Evolutionary conservation across 2,113 vertebrate species (phyloP).

Genomic region (Muntiacus muntjak): DNA sequence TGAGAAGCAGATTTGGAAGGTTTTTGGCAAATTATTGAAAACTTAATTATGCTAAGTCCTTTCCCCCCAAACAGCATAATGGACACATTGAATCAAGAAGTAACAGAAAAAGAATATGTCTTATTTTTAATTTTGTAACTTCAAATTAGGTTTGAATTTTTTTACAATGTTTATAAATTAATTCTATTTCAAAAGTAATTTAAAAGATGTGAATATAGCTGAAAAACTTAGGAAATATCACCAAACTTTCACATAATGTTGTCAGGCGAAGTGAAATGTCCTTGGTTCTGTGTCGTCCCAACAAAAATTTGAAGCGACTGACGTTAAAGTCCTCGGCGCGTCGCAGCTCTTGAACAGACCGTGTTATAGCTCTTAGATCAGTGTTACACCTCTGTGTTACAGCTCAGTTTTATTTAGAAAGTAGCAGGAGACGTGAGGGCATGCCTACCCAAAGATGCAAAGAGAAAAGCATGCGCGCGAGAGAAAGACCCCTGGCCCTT

Average conservation of each 20-base stretch:
- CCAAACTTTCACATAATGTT: neutral
- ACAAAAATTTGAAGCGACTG: accelerated
- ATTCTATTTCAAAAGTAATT: neutral
- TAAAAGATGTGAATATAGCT: neutral
- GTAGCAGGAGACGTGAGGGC: neutral
- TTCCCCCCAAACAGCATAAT: neutral
- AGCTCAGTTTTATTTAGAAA: neutral
- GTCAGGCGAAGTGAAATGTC: neutral
- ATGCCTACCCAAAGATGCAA: neutral
- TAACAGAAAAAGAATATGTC: neutral
- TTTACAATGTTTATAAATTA: neutral
- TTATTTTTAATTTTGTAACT: neutral
- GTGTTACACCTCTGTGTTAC: neutral
- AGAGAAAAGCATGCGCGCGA: neutral
- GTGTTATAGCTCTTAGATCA: neutral
- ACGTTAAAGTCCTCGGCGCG: accelerated
- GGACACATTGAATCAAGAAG: neutral
- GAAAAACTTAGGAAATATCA: neutral
- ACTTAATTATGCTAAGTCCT: neutral
- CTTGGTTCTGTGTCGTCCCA: neutral
- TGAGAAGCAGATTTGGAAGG: neutral
- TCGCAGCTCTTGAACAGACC: neutral
- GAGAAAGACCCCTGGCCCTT: neutral
- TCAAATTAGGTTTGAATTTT: neutral
- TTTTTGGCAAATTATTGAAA: neutral